phyloP scores from a whole-genome alignment of 2,113 vertebrate species.

The Argyrosomus japonicus region DNA sequence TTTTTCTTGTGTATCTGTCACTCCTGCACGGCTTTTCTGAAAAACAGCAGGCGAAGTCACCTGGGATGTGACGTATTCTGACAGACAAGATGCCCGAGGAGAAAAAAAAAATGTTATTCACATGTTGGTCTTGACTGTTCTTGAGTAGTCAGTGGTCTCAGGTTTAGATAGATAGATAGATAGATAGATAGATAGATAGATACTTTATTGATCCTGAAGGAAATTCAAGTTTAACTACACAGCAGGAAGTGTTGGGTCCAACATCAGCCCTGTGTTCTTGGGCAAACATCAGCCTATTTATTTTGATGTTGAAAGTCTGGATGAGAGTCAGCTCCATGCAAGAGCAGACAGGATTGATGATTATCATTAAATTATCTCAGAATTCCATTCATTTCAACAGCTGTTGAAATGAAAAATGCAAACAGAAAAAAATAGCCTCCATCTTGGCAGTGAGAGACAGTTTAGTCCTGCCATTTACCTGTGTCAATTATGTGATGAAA shows the following conservation, averaged over 20 bases:
- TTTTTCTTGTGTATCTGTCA: neutral
- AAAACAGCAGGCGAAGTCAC: neutral
- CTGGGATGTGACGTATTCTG: neutral
- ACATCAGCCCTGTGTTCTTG: neutral
- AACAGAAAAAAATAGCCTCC: too few relatives aligned
- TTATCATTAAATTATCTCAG: neutral
- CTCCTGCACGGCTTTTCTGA: neutral
- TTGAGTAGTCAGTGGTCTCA: neutral
- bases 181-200: too few relatives aligned
- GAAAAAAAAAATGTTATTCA: neutral
- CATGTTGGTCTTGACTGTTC: neutral
- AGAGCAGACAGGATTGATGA: neutral
- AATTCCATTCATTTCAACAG: slow-evolving; percentile 12
- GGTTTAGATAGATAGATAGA: too few relatives aligned
- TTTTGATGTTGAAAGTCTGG: neutral
- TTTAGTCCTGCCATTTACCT: too few relatives aligned
- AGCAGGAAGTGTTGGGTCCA: neutral
- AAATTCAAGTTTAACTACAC: neutral
- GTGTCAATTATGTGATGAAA: too few relatives aligned
- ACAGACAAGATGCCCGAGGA: neutral
- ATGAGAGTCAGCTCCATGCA: neutral
- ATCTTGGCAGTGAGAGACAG: too few relatives aligned
- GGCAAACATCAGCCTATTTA: neutral
- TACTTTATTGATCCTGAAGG: too few relatives aligned
- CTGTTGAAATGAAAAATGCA: too few relatives aligned